Percentiles rank a stretch among this genome's conserved stretches.
phyloP scores from a whole-genome alignment of 1,140 invertebrate genomes.

The Oncopodura yosiiana region DNA sequence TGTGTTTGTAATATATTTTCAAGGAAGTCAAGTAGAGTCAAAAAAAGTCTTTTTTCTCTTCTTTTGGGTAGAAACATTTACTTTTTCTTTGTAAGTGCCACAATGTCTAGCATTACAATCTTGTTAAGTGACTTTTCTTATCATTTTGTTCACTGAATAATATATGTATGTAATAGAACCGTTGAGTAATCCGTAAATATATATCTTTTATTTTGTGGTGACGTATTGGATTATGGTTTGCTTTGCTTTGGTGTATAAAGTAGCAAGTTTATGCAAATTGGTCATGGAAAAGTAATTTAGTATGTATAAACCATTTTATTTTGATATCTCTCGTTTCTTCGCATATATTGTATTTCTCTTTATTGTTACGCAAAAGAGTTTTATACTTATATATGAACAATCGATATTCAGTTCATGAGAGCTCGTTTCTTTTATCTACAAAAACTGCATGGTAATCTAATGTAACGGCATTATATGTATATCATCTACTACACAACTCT shows the following conservation, averaged over 20 bases:
- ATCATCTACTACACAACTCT: no score
- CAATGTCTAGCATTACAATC: not conserved
- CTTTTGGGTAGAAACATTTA: no score
- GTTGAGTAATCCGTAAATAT: no score
- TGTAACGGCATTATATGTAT: not conserved
- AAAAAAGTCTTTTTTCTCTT: no score
- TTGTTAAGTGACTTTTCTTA: not conserved
- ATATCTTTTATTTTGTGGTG: slow-evolving; percentile 1
- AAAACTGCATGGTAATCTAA: no score
- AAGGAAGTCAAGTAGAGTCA: not conserved
- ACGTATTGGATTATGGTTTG: slow-evolving; percentile 2
- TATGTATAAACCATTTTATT: not conserved
- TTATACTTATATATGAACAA: no score
- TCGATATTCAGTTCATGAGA: no score
- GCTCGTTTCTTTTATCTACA: no score
- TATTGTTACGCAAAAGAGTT: slow-evolving; percentile 11
- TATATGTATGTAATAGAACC: no score
- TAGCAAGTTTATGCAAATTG: slow-evolving; percentile 24
- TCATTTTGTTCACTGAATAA: no score
- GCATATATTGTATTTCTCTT: not conserved
- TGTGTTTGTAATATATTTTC: not conserved
- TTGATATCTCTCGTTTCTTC: not conserved
- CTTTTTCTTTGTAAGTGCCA: no score
- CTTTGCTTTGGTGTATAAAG: no score
- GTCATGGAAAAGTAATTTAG: slow-evolving; percentile 22